Percentiles rank a stretch among this genome's conserved stretches.
Conservation (phyloP, 2,113 vertebrate species). For the Pseudonaja textilis region DNA sequence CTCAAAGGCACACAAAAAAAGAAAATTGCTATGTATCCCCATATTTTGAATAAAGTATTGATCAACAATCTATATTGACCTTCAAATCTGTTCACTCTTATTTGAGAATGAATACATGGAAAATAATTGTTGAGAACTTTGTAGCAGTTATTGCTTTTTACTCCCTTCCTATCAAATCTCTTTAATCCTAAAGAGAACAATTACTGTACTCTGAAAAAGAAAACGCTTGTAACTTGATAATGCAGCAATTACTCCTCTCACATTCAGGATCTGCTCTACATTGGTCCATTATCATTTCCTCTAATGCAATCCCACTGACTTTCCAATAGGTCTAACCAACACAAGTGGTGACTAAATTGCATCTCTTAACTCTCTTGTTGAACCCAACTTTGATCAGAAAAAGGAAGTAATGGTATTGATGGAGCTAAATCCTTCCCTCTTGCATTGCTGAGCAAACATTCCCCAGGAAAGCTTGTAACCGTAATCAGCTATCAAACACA, state of each 20-base stretch:
- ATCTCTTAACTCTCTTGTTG: conserved; percentile 10
- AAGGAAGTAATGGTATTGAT: conserved; percentile 13
- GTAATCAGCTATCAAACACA: conserved; percentile 22
- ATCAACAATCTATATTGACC: background rate
- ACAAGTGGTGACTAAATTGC: conserved; percentile 8
- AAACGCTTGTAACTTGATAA: background rate
- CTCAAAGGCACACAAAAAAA: background rate
- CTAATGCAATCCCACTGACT: background rate
- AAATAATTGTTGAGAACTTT: background rate
- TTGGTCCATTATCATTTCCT: background rate
- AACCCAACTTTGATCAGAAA: conserved; percentile 27
- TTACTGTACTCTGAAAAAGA: background rate
- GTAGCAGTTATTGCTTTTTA: background rate
- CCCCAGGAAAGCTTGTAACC: conserved; percentile 24
- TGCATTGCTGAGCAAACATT: conserved; percentile 33
- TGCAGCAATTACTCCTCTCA: background rate
- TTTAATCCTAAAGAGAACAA: background rate
- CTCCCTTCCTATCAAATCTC: background rate
- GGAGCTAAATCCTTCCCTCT: conserved; percentile 11
- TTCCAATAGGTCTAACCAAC: background rate
- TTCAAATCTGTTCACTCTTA: background rate
- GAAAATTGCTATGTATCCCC: background rate
- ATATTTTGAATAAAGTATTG: background rate
- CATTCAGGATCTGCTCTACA: background rate
- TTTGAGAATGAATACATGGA: background rate